Conservation (phyloP, 2,113 vertebrate species). For the Pycnonotus jocosus region DNA sequence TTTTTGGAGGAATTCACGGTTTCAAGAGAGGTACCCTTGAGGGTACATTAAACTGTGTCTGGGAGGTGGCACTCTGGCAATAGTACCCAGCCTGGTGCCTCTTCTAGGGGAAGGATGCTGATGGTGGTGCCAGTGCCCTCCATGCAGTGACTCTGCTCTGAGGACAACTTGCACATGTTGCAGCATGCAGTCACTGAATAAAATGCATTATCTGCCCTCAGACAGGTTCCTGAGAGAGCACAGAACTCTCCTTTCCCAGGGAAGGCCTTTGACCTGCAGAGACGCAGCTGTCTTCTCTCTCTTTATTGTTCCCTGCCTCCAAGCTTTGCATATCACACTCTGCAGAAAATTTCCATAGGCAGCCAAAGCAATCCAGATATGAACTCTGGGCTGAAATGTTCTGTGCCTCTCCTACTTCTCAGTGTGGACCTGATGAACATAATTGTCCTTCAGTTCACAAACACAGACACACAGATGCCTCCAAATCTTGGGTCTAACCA, state of each 20-base stretch:
- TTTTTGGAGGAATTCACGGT: background rate
- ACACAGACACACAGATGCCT: background rate
- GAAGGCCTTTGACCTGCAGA: background rate
- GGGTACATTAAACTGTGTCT: background rate
- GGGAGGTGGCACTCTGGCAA: background rate
- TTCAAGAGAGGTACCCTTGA: background rate
- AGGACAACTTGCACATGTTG: background rate
- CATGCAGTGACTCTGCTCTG: background rate
- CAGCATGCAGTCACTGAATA: accelerated
- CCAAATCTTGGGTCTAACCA: background rate
- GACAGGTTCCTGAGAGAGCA: background rate
- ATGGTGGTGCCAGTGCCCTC: background rate
- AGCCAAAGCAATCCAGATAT: background rate
- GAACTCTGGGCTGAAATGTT: background rate
- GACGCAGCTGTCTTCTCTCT: background rate
- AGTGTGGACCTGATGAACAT: background rate
- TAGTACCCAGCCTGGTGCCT: background rate
- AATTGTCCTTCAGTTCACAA: background rate
- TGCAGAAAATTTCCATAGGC: background rate
- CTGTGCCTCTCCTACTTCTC: background rate
- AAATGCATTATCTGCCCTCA: background rate
- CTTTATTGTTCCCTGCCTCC: background rate
- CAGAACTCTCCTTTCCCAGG: background rate
- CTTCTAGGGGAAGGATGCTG: background rate
- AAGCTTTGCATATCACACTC: background rate